Evolutionary conservation across 2,888 invertebrate species (phyloP), one percentile per base, ranked within the genome.

Genomic region (Blomia tropicalis): DNA sequence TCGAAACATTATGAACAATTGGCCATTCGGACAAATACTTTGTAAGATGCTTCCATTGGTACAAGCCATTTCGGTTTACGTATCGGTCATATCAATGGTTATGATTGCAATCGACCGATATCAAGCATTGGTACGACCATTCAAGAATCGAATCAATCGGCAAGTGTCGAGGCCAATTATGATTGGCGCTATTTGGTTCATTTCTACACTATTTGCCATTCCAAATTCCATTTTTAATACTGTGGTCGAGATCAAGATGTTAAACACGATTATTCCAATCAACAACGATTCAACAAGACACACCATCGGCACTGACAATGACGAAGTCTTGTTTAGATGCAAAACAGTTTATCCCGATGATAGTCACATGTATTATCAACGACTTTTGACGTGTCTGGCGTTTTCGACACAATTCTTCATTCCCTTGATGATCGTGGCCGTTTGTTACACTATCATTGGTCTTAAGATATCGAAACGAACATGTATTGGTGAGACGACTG

Each of bases 401-500:
- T 56, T 56, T 41, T 19, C 23, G 7, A 56, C 54, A 5, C 61
- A 61, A 29, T 61, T 54, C 41, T 56, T 56, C 1, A 5, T 61
- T 1, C 61, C 61, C 4, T 11, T 59, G 11, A 22, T 59, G 11
- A 59, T 59, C 11, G 58, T 43, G 14, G 59, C 27, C 7, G 11
- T 56, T 27, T 59, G 59, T 19, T 59, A 59, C 22, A 44, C 25
- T 2, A 59, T 19, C 14, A 59, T 59, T 25, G 59, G 59, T 4
- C 5, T 59, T 11, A 43, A 59, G 19, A 59, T 59, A 4, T 25
- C 23, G 23, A 59, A 59, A 30, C 43, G 59, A 7, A n/a, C 43
- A 19, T 43, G 59, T 7, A 59, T 59, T 29, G 62, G 62, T n/a
- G 62, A 56, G n/a, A 62, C 56, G 27, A 62, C 56, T 17, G 56